Evolutionary conservation across 2,797 vertebrate genomes (phyloP).

Genomic region (Gastrophryne carolinensis): DNA sequence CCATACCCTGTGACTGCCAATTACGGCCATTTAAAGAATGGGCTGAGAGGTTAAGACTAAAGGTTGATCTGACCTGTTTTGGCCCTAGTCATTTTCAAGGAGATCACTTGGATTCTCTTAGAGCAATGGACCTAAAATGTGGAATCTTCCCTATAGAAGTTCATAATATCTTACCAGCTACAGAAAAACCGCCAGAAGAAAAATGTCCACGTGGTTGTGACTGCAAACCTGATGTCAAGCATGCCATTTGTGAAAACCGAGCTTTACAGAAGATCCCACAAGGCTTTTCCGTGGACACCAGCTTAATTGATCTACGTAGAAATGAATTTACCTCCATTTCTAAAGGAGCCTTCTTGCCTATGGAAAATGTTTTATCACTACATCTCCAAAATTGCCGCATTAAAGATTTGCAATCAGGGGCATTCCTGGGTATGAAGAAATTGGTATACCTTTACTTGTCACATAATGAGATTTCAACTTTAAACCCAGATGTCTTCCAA

Average conservation of each 20-base stretch:
- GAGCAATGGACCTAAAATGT: slow-evolving; percentile 77
- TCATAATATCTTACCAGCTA: background rate
- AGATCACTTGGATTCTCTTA: slow-evolving; percentile 76
- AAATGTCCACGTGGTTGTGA: slow-evolving; percentile 77
- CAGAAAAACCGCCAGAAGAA: slow-evolving; percentile 50
- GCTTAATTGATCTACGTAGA: slow-evolving; percentile 80
- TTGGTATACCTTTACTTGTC: slow-evolving; percentile 93
- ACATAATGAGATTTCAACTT: slow-evolving; percentile 75
- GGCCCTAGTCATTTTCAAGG: slow-evolving; percentile 75
- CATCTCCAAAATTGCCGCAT: slow-evolving; percentile 87
- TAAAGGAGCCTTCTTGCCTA: slow-evolving; percentile 72
- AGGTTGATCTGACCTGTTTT: slow-evolving; percentile 73
- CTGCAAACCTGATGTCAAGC: slow-evolving; percentile 74
- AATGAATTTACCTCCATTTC: slow-evolving; percentile 80
- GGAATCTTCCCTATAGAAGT: slow-evolving; percentile 61
- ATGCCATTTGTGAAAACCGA: slow-evolving; percentile 80
- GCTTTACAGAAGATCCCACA: slow-evolving; percentile 79
- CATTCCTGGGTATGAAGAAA: slow-evolving; percentile 78
- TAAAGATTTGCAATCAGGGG: slow-evolving; percentile 68
- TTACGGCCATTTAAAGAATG: slow-evolving; percentile 81
- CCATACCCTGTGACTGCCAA: slow-evolving; percentile 86
- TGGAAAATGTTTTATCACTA: slow-evolving; percentile 79
- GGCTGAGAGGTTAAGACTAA: slow-evolving; percentile 71
- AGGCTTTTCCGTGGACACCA: slow-evolving; percentile 76
- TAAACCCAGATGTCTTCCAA: slow-evolving; percentile 74